These are phyloP conservation scores for Drosophila atripex DNA, from an alignment of 2,888 invertebrate species.

Conservation along the genomic window DNA sequence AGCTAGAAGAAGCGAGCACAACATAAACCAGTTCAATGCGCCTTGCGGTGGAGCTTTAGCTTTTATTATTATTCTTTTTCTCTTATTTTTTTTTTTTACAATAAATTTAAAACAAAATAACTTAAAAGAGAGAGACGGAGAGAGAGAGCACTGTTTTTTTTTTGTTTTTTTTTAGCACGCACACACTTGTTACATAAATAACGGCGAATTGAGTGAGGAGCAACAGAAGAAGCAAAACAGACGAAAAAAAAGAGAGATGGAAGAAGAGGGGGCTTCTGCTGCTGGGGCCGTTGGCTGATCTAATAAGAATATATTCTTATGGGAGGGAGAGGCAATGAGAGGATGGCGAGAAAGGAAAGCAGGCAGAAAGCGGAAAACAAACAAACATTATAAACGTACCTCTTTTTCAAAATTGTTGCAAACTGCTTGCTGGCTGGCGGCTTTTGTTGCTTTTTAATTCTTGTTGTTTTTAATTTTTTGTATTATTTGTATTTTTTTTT, in stretches of 20 bases:
- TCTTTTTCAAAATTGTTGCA: constrained; percentile 68
- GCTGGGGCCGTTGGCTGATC: constrained; percentile 56
- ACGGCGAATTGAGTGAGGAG: constrained; percentile 75
- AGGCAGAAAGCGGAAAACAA: constrained; percentile 28
- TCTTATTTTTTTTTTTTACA: neutral
- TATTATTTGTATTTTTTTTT: constrained; percentile 14
- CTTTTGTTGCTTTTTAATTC: constrained; percentile 37
- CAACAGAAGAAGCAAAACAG: constrained; percentile 46
- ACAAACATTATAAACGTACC: constrained; percentile 56
- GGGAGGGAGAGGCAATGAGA: constrained; percentile 26
- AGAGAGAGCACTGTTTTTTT: constrained; percentile 60
- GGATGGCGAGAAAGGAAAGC: no score
- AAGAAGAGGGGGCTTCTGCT: constrained; percentile 29
- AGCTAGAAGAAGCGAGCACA: constrained; percentile 35
- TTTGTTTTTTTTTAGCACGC: no score
- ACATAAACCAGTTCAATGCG: constrained; percentile 73
- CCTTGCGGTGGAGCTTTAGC: constrained; percentile 63
- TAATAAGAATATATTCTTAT: constrained; percentile 69
- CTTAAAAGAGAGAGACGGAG: constrained; percentile 6
- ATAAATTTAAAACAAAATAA: no score
- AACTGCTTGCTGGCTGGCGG: constrained; percentile 53
- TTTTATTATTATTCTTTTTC: constrained; percentile 31
- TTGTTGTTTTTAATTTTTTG: constrained; percentile 21
- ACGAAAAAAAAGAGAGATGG: constrained; percentile 48
- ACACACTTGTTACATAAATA: constrained; percentile 82